Percentiles rank a stretch among this genome's conserved stretches.
These are phyloP conservation scores for Andrena fulva DNA, from an alignment of 2,888 invertebrate genomes.

Conservation along the genomic window DNA sequence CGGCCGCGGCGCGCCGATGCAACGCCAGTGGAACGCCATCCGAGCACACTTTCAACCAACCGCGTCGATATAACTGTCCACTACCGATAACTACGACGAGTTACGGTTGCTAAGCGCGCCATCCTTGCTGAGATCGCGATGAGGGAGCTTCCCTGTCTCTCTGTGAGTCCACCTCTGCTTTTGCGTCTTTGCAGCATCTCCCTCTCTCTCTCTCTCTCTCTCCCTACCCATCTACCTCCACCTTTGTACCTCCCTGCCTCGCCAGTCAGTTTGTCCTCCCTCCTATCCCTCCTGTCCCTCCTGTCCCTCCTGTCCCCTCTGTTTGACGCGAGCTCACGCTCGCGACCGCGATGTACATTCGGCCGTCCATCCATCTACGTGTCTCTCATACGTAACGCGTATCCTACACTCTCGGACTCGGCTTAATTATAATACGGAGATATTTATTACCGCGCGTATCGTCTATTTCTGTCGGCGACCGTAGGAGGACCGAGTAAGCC, in stretches of 20 bases:
- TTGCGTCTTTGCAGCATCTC: constrained; percentile 27
- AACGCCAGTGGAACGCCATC: constrained; percentile 41
- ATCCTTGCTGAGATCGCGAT: constrained; percentile 47
- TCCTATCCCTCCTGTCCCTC: not conserved
- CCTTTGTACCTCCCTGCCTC: not conserved
- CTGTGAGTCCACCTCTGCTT: constrained; percentile 18
- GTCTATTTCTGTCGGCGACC: constrained; percentile 70
- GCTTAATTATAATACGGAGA: constrained; percentile 74
- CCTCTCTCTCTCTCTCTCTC: not conserved
- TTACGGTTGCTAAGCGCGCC: constrained; percentile 60
- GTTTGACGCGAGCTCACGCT: constrained; percentile 21
- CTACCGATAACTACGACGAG: constrained; percentile 53
- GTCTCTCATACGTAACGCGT: constrained; percentile 57
- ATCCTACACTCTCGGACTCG: constrained; percentile 54
- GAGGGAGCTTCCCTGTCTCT: constrained; percentile 27
- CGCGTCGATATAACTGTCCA: constrained; percentile 63
- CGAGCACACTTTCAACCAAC: constrained; percentile 49
- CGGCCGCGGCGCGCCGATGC: constrained; percentile 30
- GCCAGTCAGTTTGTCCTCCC: not conserved
- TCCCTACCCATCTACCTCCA: not conserved
- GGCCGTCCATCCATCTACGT: constrained; percentile 54
- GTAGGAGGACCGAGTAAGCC: constrained; percentile 67
- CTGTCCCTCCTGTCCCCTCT: constrained; percentile 1
- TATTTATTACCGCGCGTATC: constrained; percentile 70
- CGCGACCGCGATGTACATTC: constrained; percentile 32